phyloP scores from a whole-genome alignment of 2,113 vertebrate species.

The Etheostoma spectabile region DNA sequence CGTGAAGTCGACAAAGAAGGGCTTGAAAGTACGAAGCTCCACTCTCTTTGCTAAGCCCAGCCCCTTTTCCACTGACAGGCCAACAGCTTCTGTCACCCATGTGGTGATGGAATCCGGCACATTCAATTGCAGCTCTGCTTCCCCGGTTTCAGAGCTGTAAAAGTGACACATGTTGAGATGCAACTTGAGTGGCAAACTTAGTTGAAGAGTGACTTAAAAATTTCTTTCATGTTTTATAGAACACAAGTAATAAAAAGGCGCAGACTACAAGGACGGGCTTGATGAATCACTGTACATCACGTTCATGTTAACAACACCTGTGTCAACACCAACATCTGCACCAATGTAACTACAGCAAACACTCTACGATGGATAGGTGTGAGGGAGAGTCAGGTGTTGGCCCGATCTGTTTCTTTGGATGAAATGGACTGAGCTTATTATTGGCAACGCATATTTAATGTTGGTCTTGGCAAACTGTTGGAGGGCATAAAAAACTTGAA shows the following conservation, averaged over 20 bases:
- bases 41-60: slow-evolving; percentile 86
- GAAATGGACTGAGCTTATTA: slow-evolving; percentile 70
- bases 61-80: slow-evolving; percentile 85
- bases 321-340: slow-evolving; percentile 71
- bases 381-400: slow-evolving; percentile 66
- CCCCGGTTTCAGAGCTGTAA: slow-evolving; percentile 81
- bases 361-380: slow-evolving; percentile 40
- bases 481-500: slow-evolving; percentile 60
- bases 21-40: slow-evolving; percentile 90
- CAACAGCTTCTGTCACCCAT: slow-evolving; percentile 90
- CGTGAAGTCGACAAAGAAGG: slow-evolving; percentile 93
- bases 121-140: slow-evolving; percentile 86
- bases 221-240: slow-evolving; percentile 19
- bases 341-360: slow-evolving; percentile 48
- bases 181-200: not conserved
- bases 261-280: slow-evolving; percentile 36
- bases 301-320: slow-evolving; percentile 65
- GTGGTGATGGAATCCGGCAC: slow-evolving; percentile 94
- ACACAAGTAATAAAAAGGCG: slow-evolving; percentile 26
- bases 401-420: slow-evolving; percentile 59
- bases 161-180: slow-evolving; percentile 26
- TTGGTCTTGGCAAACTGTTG: slow-evolving; percentile 68
- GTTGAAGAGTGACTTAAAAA: slow-evolving; percentile 18
- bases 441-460: slow-evolving; percentile 57
- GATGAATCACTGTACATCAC: slow-evolving; percentile 45